Percentiles rank a stretch among this genome's conserved stretches.
These are phyloP conservation scores for Sciurus vulgaris DNA, from an alignment of 2,797 vertebrate species.

Conservation along the genomic window DNA sequence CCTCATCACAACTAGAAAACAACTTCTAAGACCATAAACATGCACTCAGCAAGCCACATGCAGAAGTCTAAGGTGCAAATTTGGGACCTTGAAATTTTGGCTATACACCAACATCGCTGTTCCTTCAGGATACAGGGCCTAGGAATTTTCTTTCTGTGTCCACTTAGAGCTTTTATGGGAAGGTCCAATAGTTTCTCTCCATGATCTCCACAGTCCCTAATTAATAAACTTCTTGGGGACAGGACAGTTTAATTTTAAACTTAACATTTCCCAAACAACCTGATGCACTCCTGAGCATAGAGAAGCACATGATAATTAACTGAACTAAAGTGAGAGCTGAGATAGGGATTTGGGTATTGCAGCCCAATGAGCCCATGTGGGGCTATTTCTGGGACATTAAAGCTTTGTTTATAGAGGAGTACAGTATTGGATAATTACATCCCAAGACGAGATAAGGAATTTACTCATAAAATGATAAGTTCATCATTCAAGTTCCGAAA, in stretches of 20 bases:
- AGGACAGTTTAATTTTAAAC: constrained; percentile 26
- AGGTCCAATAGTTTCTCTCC: background rate
- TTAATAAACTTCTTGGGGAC: background rate
- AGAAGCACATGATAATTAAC: background rate
- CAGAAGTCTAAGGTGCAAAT: background rate
- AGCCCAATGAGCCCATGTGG: background rate
- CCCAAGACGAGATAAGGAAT: background rate
- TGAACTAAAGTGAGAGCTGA: background rate
- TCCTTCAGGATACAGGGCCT: background rate
- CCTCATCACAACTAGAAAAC: background rate
- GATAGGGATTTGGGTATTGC: background rate
- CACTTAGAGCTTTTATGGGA: background rate
- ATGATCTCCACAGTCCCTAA: background rate
- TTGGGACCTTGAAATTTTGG: background rate
- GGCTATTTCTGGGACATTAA: background rate
- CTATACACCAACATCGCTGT: too few species aligned
- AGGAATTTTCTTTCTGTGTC: background rate
- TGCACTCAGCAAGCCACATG: background rate
- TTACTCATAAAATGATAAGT: background rate
- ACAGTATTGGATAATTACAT: background rate
- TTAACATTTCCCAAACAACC: background rate
- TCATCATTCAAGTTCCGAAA: background rate
- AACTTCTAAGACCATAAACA: background rate
- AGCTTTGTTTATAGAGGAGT: background rate
- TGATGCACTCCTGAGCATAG: background rate